Percentiles rank a stretch among this genome's conserved stretches.
Evolutionary conservation across 2,113 vertebrate genomes (phyloP).

Genomic region (Calonectris borealis): DNA sequence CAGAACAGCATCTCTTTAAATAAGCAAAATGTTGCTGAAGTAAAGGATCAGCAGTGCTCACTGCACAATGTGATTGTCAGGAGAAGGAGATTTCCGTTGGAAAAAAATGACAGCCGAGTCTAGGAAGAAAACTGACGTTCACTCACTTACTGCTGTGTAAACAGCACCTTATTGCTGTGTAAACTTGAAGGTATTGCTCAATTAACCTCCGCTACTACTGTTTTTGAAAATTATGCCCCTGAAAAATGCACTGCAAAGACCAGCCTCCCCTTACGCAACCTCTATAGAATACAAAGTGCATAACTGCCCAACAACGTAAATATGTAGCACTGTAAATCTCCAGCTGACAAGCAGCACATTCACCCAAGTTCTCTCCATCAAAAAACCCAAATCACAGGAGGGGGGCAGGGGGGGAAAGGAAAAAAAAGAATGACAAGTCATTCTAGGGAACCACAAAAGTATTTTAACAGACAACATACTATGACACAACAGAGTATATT

Average conservation of each 20-base stretch:
- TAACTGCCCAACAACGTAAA: neutral
- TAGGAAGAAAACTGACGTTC: conserved; percentile 11
- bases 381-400: neutral
- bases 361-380: neutral
- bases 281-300: neutral
- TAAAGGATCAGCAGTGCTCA: neutral
- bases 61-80: neutral
- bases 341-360: neutral
- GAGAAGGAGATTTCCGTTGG: neutral
- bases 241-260: neutral
- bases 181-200: neutral
- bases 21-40: neutral
- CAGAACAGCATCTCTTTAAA: neutral
- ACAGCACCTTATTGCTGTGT: neutral
- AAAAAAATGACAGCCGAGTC: neutral
- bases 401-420: rapidly evolving
- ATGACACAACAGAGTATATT: neutral
- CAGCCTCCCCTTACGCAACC: neutral
- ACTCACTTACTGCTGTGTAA: neutral
- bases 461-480: neutral
- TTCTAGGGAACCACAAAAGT: neutral
- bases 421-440: neutral
- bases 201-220: neutral
- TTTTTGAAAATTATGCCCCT: neutral
- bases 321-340: neutral